Evolutionary conservation across 2,113 vertebrate genomes (phyloP).

Genomic region (Eretmochelys imbricata): DNA sequence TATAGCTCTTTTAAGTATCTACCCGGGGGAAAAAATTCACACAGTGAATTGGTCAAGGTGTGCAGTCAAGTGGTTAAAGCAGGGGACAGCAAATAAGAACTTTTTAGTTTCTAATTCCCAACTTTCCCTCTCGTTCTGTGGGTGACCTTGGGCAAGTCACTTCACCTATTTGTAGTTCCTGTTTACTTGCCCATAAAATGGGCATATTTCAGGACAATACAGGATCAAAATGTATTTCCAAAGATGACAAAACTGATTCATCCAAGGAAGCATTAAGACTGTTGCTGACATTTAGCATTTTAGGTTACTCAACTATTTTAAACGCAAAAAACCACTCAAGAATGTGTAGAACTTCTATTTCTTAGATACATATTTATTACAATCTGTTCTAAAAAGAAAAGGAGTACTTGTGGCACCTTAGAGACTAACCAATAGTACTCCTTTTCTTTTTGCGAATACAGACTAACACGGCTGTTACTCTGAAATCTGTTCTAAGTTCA

Average conservation of each 20-base stretch:
- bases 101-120: neutral
- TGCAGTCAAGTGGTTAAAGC: neutral
- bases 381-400: constrained; percentile 9
- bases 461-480: too few species aligned
- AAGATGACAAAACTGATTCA: neutral
- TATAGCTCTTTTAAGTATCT: constrained; percentile 84
- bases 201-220: neutral
- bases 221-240: constrained; percentile 53
- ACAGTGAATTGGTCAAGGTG: neutral
- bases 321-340: constrained; percentile 25
- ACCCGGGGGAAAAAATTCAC: neutral
- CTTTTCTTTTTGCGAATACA: too few species aligned
- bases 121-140: constrained; percentile 29
- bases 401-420: too few species aligned
- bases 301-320: constrained; percentile 6
- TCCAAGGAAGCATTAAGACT: constrained; percentile 9
- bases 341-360: constrained; percentile 26
- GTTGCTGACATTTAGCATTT: neutral
- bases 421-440: too few species aligned
- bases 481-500: constrained; percentile 27
- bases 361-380: constrained; percentile 39
- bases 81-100: constrained; percentile 15
- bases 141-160: constrained; percentile 41
- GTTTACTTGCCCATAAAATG: neutral
- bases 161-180: neutral